phyloP scores from a whole-genome alignment of 2,888 invertebrate genomes.

The Pollenia labialis region DNA sequence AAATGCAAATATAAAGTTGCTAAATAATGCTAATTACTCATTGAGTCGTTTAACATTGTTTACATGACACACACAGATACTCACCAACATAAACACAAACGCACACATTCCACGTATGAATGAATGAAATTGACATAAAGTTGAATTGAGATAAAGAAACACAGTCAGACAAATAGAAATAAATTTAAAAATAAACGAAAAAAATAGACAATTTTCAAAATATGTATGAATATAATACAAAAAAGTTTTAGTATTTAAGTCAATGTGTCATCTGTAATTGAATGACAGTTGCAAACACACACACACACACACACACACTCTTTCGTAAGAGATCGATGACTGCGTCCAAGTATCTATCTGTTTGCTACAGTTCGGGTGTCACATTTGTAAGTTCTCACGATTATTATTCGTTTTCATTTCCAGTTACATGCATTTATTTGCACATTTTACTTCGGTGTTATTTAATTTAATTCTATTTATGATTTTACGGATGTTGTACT shows the following conservation, averaged over 20 bases:
- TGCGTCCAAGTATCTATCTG: background rate
- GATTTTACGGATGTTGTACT: slow-evolving; percentile 40
- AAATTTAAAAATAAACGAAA: slow-evolving; percentile 16
- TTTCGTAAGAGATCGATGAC: slow-evolving; percentile 43
- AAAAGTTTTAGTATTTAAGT: slow-evolving; percentile 69
- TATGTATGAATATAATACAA: no score
- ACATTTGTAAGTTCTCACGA: slow-evolving; percentile 66
- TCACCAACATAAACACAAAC: background rate
- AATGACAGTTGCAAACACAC: slow-evolving; percentile 32
- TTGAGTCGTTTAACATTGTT: slow-evolving; percentile 70
- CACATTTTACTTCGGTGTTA: slow-evolving; percentile 17
- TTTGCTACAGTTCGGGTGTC: slow-evolving; percentile 21
- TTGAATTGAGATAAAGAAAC: slow-evolving; percentile 46
- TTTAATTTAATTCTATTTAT: slow-evolving; percentile 50
- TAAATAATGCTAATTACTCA: slow-evolving; percentile 73
- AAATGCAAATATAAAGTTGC: slow-evolving; percentile 55
- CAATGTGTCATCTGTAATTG: slow-evolving; percentile 68
- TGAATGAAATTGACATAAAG: slow-evolving; percentile 19
- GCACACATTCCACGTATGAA: background rate
- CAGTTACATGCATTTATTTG: slow-evolving; percentile 31
- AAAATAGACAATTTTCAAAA: slow-evolving; percentile 56
- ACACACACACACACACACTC: background rate
- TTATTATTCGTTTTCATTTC: slow-evolving; percentile 52
- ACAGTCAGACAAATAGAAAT: background rate
- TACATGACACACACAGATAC: slow-evolving; percentile 27